Base-by-base conservation (phyloP, 2,888 invertebrate species). In the Caradrina kadenii region DNA sequence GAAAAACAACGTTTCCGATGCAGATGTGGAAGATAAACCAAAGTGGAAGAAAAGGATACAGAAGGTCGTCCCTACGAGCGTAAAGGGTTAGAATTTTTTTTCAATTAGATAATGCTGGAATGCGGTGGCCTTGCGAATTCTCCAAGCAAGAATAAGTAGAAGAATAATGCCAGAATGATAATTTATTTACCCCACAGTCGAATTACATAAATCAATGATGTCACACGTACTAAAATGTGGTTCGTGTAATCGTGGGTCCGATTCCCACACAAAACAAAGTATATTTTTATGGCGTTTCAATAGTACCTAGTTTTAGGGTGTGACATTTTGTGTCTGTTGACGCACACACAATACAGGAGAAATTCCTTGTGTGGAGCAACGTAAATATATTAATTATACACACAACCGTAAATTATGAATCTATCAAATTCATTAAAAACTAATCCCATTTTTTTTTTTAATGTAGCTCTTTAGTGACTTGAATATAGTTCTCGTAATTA, bases 21-120 rank as follows among this genome's bases (percentile, higher is more conserved):
- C 76, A 76, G 76, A 76, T 76, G 53, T 73, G 42, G 79, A 76
- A 68, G 76, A 79, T 68, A 73, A 70, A 67, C 63, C 69, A 77
- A 75, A 76, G 69, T 69, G 66, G 78, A 78, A 81, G 77, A 80
- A 69, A 74, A 53, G 69, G 48, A 72, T 69, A 79, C 79, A 22
- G 69, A 67, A 78, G 69, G 67, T 61, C 52, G 79, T 61, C 52
- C 60, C 76, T 19, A 52, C 76, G 53, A 61, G 67, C 22, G 63
- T 76, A 52, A 79, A 79, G 76, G 76, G 76, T 76, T 79, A 76
- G 76, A 76, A 35, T 71, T 65, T 45, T 65, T 72, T 73, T 55
- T 75, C 48, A 64, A 61, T 76, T 21, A 58, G 62, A 78, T 63
- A 75, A 63, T 63, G 21, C 59, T 59, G 76, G 59, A 52, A 26